Evolutionary conservation across 1,140 invertebrate genomes (phyloP).

Genomic region (Drosophila guanche): DNA sequence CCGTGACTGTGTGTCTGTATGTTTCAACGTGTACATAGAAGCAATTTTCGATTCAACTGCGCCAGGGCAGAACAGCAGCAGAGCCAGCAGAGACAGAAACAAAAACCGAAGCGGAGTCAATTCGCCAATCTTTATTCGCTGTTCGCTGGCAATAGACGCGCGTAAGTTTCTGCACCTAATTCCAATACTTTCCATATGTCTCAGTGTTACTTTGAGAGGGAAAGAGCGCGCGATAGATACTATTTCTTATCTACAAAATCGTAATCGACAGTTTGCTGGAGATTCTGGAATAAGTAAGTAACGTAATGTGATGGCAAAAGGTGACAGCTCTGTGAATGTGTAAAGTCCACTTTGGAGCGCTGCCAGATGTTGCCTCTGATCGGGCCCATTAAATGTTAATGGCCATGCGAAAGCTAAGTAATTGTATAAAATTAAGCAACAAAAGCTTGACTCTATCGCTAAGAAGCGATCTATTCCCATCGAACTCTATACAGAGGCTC

Average conservation of each 20-base stretch:
- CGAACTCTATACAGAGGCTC: constrained; percentile 19
- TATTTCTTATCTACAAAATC: constrained; percentile 25
- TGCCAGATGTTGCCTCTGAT: constrained; percentile 28
- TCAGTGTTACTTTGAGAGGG: constrained; percentile 9
- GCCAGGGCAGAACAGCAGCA: constrained; percentile 42
- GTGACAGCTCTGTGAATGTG: constrained; percentile 13
- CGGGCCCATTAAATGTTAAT: constrained; percentile 52
- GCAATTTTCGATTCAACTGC: constrained; percentile 44
- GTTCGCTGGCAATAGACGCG: constrained; percentile 78
- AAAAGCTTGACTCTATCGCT: constrained; percentile 17
- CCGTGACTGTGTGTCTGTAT: constrained; percentile 5
- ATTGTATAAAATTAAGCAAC: constrained; percentile 52
- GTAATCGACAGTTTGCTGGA: constrained; percentile 38
- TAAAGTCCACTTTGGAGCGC: constrained; percentile 33
- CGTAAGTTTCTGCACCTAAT: constrained; percentile 26
- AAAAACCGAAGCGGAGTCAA: constrained; percentile 60
- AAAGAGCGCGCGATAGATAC: not conserved
- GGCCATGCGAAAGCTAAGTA: constrained; percentile 42
- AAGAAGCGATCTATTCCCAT: constrained; percentile 31
- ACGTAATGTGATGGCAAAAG: not conserved
- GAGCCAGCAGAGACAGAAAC: constrained; percentile 26
- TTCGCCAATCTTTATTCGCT: constrained; percentile 78
- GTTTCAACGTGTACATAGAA: constrained; percentile 40
- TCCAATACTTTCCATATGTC: constrained; percentile 13
- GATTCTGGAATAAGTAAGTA: constrained; percentile 43